Evolutionary conservation across 2,113 vertebrate species (phyloP).

Genomic region (Dendropsophus ebraccatus): DNA sequence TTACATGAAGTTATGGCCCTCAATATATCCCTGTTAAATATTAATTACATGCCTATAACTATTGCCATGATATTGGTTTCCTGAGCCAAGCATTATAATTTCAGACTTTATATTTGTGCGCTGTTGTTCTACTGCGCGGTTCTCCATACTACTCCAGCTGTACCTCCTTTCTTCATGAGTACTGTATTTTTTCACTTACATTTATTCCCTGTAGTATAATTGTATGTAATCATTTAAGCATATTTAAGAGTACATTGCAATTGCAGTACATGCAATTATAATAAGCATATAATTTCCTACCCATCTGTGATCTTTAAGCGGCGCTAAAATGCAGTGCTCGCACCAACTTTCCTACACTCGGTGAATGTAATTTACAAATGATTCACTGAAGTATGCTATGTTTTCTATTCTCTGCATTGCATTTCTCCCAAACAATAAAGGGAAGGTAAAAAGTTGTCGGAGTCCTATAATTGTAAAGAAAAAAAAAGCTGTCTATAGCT

Average conservation of each 20-base stretch:
- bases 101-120: background rate
- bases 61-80: background rate
- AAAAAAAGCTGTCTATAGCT: background rate
- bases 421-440: background rate
- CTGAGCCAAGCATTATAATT: background rate
- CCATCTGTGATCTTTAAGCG: constrained; percentile 37
- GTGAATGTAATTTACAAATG: background rate
- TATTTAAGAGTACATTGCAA: constrained; percentile 39
- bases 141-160: constrained; percentile 14
- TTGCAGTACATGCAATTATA: constrained; percentile 11
- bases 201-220: constrained; percentile 42
- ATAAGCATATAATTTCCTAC: constrained; percentile 45
- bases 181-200: constrained; percentile 46
- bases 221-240: constrained; percentile 37
- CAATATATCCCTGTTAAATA: background rate
- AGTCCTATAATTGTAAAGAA: background rate
- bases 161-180: constrained; percentile 15
- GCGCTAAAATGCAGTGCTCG: background rate
- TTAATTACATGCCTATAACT: background rate
- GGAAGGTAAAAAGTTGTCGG: background rate
- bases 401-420: background rate
- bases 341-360: background rate
- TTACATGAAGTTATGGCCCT: background rate
- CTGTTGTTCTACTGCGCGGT: background rate
- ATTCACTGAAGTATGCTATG: background rate